These are phyloP conservation scores for Amazona finschi DNA, from an alignment of 2,797 vertebrate genomes.

Conservation along the genomic window DNA sequence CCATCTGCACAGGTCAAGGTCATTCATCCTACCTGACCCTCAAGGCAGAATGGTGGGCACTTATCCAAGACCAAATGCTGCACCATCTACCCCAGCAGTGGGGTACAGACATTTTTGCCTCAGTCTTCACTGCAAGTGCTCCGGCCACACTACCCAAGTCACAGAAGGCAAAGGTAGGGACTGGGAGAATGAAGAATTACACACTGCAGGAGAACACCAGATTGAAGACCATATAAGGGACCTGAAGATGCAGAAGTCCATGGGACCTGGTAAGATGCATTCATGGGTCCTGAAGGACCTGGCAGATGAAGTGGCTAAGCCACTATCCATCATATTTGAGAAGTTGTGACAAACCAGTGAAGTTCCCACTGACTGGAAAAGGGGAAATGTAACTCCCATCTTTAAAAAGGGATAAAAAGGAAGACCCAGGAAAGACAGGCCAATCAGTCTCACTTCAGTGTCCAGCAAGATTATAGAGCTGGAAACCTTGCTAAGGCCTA, in stretches of 20 bases:
- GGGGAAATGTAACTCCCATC: not conserved
- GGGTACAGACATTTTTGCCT: not conserved
- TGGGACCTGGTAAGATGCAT: not conserved
- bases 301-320: not conserved
- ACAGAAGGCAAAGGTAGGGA: not conserved
- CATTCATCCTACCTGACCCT: not conserved
- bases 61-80: not conserved
- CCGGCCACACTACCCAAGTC: not conserved
- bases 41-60: not conserved
- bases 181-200: not conserved
- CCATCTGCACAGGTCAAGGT: not conserved
- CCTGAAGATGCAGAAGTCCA: not conserved
- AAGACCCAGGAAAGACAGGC: not conserved
- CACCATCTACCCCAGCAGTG: not conserved
- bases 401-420: not conserved
- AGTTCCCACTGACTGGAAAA: not conserved
- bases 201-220: not conserved
- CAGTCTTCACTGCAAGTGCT: not conserved
- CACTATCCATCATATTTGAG: not conserved
- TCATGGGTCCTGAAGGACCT: not conserved
- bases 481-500: not conserved
- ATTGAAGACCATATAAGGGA: not conserved
- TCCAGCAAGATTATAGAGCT: not conserved
- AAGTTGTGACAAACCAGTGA: not conserved
- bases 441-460: not conserved